Percentiles rank a stretch among this genome's conserved stretches.
Evolutionary conservation across 2,888 invertebrate genomes (phyloP).

Genomic region (Cremastinae sp.): DNA sequence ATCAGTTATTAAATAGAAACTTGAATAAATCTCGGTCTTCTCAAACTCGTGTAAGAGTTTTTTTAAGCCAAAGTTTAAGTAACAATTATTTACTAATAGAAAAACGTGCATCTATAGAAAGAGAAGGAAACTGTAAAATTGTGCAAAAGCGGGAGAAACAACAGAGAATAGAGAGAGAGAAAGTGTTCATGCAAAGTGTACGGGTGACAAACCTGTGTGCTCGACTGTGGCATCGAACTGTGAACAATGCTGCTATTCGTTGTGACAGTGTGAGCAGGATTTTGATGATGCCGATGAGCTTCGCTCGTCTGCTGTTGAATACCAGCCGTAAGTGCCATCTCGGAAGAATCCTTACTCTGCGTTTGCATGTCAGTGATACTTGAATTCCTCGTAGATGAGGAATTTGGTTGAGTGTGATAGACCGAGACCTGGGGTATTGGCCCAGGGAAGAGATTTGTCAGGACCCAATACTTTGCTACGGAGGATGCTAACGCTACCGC

Average conservation of each 20-base stretch:
- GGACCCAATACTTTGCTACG: conserved; percentile 92
- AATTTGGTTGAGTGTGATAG: conserved; percentile 81
- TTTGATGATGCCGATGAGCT: conserved; percentile 74
- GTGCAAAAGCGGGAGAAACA: conserved; percentile 20
- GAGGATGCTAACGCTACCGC: conserved; percentile 86
- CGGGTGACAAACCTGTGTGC: conserved; percentile 78
- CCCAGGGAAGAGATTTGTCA: conserved; percentile 90
- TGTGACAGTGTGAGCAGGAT: conserved; percentile 71
- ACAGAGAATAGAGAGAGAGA: conserved; percentile 25
- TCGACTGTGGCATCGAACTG: conserved; percentile 74
- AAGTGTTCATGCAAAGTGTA: conserved; percentile 64
- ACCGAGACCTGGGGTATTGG: conserved; percentile 89
- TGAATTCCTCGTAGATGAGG: conserved; percentile 82
- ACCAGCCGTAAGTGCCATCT: conserved; percentile 76
- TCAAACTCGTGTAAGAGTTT: not conserved
- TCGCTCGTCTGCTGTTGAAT: conserved; percentile 74
- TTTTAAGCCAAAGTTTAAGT: not conserved
- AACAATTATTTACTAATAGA: not conserved
- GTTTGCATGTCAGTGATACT: conserved; percentile 80
- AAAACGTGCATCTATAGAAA: conserved; percentile 29
- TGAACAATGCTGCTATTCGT: conserved; percentile 73
- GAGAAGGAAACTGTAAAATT: conserved; percentile 15
- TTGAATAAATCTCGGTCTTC: not conserved
- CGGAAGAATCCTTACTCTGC: conserved; percentile 76
- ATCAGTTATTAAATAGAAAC: not conserved